Conservation (phyloP, 2,797 vertebrate genomes). For the Syngnathus acus region DNA sequence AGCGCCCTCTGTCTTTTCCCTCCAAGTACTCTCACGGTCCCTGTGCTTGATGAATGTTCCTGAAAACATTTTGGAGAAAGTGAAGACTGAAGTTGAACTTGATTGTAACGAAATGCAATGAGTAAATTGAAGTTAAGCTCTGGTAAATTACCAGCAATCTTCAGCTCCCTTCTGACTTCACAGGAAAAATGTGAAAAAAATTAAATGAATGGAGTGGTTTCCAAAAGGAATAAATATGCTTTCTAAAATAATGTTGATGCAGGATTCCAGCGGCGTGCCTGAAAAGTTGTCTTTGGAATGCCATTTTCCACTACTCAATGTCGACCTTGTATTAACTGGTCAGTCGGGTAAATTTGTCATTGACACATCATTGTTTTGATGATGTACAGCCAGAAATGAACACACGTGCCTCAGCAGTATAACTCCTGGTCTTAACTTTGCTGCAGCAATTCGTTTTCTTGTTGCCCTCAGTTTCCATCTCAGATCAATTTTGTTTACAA, state of each 20-base stretch:
- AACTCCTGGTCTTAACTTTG: no score
- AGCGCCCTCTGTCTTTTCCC: constrained; percentile 25
- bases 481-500: not conserved
- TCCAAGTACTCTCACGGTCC: constrained; percentile 21
- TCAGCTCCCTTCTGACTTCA: not conserved
- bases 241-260: not conserved
- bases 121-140: constrained; percentile 14
- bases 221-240: not conserved
- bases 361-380: not conserved
- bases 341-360: not conserved
- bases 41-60: constrained; percentile 29
- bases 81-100: constrained; percentile 18
- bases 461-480: not conserved
- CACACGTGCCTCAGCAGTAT: not conserved
- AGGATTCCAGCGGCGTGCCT: not conserved
- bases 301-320: no score
- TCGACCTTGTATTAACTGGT: not conserved
- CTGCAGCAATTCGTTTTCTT: not conserved
- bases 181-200: no score
- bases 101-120: constrained; percentile 13
- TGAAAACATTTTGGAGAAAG: constrained; percentile 29
- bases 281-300: not conserved
- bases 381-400: not conserved
- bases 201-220: no score
- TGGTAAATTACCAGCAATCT: not conserved